phyloP scores from a whole-genome alignment of 2,888 invertebrate species.

The Ptychoptera albimana region DNA sequence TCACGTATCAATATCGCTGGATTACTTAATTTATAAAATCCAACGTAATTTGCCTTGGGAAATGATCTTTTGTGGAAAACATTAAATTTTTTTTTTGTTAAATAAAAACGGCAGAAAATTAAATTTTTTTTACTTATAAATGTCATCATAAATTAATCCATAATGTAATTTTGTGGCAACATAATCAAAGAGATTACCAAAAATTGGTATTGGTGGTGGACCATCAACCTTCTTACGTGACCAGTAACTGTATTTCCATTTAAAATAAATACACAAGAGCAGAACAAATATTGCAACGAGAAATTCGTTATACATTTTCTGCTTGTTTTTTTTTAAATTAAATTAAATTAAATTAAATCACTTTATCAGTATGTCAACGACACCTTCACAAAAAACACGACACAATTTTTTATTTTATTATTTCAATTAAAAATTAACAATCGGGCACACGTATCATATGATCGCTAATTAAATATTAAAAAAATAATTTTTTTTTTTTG shows the following conservation, averaged over 20 bases:
- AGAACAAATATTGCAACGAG: neutral
- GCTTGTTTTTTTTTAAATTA: neutral
- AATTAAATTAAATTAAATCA: neutral
- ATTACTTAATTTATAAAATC: constrained; percentile 10
- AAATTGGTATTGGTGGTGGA: neutral
- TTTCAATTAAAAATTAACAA: too few relatives aligned
- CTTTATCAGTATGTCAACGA: neutral
- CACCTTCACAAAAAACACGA: neutral
- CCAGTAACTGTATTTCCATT: neutral
- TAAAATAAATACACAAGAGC: neutral
- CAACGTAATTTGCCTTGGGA: constrained; percentile 10
- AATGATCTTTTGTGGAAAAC: constrained; percentile 4
- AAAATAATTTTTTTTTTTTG: too few relatives aligned
- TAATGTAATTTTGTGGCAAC: neutral
- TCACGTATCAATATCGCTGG: constrained; percentile 10
- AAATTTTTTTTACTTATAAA: neutral
- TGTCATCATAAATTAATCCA: neutral
- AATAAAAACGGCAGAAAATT: neutral
- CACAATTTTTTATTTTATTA: too few relatives aligned
- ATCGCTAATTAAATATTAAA: too few relatives aligned
- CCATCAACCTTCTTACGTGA: neutral
- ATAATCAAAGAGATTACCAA: neutral
- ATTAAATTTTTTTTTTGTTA: too few relatives aligned
- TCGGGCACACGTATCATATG: too few relatives aligned
- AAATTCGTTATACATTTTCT: neutral